Evolutionary conservation across 2,888 invertebrate species (phyloP), one percentile per base, ranked within the genome.

Genomic region (Heterodera filipjevi): DNA sequence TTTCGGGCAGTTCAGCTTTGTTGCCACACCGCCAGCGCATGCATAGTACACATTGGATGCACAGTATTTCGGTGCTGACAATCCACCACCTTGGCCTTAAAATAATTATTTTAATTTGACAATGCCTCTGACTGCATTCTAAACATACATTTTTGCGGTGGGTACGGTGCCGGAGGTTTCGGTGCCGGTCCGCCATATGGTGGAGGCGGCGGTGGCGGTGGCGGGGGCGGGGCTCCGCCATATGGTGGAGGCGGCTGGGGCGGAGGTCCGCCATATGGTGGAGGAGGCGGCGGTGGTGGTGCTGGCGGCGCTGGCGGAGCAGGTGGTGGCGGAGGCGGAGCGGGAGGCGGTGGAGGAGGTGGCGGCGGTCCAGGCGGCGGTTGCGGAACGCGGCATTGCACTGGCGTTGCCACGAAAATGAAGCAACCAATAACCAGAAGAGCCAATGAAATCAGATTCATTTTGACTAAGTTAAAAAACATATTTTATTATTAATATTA

Each of bases 1-100:
- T 22, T 32, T 19, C 33, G 68, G 68, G n/a, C 68, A 68, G 33
- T 68, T 68, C 68, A 68, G 68, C 22, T 68, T 35, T 16, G 32
- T 32, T 22, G 68, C 33, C 22, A 22, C 33, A 10, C 68, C 68
- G 16, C 33, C 68, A 5, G 68, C 10, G 33, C 68, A 68, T 32
- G 22, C 32, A 33, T 59, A 59, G 22, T 59, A 59, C 8, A 59
- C 10, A 10, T 59, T 59, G n/a, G 59, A 59, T 2, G 59, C 59
- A n/a, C 59, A 59, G 59, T 27, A 59, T 59, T n/a, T 27, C 27
- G 59, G 59, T 12, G 59, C 59, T 12, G 19, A 22, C 59, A 59
- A n/a, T 1, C 59, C 59, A 10, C 27, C 59, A 0, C 59, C 59
- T 59, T 59, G n/a, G 59, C 59, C 59, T 59, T 39, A 59, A 59